Percentiles rank a stretch among this genome's conserved stretches.
phyloP scores from a whole-genome alignment of 2,113 vertebrate species.

The Genyomyrus donnyi region DNA sequence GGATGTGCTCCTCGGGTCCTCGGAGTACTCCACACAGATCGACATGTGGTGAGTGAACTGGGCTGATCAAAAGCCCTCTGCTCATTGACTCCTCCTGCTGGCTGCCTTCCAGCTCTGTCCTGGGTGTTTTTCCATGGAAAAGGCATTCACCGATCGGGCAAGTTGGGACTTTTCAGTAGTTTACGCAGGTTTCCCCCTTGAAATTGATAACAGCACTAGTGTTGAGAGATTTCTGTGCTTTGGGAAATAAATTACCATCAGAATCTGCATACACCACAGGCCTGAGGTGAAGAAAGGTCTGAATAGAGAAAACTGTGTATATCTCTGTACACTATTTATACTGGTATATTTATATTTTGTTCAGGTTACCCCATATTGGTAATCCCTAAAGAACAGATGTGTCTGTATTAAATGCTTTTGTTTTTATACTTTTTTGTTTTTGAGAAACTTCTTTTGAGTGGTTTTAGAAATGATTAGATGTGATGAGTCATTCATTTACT shows the following conservation, averaged over 20 bases:
- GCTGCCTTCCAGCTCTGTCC: not conserved
- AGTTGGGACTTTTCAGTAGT: not conserved
- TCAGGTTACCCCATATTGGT: not conserved
- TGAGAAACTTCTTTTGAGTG: not conserved
- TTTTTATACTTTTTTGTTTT: not conserved
- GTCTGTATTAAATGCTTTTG: not conserved
- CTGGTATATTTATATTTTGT: not conserved
- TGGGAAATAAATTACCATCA: not conserved
- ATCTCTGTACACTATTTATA: not conserved
- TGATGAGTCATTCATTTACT: not conserved
- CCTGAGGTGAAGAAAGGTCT: not conserved
- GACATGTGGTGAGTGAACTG: conserved; percentile 81
- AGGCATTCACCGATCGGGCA: not conserved
- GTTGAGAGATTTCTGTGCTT: not conserved
- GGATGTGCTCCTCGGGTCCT: conserved; percentile 90
- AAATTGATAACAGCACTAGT: not conserved
- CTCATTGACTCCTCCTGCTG: not conserved
- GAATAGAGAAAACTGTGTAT: not conserved
- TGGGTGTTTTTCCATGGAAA: not conserved
- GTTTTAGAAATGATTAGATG: not conserved
- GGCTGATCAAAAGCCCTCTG: not conserved
- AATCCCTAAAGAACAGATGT: not conserved
- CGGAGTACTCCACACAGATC: conserved; percentile 94
- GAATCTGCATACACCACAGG: not conserved
- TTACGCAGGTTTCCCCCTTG: not conserved